phyloP scores from a whole-genome alignment of 2,113 vertebrate species.

The Archocentrus centrarchus region DNA sequence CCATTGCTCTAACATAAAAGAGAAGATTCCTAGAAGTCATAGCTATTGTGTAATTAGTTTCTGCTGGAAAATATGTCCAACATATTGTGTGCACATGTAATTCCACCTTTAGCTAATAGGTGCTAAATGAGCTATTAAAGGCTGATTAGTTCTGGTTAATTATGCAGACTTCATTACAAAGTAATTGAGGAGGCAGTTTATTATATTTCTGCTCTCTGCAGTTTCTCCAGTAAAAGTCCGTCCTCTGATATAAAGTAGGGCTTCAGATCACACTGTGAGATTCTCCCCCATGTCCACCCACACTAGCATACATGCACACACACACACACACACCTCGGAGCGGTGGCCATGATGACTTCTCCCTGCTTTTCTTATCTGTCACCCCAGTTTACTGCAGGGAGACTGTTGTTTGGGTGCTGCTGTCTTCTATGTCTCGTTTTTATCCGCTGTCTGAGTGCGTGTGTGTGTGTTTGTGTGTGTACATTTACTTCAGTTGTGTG shows the following conservation, averaged over 20 bases:
- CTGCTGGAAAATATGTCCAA: background rate
- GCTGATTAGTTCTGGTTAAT: slow-evolving; percentile 36
- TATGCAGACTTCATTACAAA: slow-evolving; percentile 14
- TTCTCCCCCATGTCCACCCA: background rate
- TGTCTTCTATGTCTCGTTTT: slow-evolving; percentile 61
- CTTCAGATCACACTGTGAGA: background rate
- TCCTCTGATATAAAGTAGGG: slow-evolving; percentile 12
- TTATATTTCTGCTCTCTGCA: slow-evolving; percentile 4
- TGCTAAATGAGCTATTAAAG: slow-evolving; percentile 23
- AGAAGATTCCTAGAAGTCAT: background rate
- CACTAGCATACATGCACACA: background rate
- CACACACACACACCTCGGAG: slow-evolving; percentile 26
- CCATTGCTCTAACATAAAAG: slow-evolving; percentile 11
- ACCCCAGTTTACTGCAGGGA: slow-evolving; percentile 51
- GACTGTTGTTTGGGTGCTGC: slow-evolving; percentile 73
- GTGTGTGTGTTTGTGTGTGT: background rate
- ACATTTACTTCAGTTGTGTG: background rate
- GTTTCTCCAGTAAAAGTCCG: background rate
- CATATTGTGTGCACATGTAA: slow-evolving; percentile 10
- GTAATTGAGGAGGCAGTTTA: background rate
- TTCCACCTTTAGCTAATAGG: slow-evolving; percentile 21
- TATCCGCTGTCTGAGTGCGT: slow-evolving; percentile 5
- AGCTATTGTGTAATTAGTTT: slow-evolving; percentile 11
- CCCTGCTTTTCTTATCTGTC: slow-evolving; percentile 61
- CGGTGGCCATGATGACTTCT: slow-evolving; percentile 29